A percentile compares a stretch with the other conserved stretches of the same genome.
Conservation (phyloP, 1,140 invertebrate species). For the Agrypnia vestita region DNA sequence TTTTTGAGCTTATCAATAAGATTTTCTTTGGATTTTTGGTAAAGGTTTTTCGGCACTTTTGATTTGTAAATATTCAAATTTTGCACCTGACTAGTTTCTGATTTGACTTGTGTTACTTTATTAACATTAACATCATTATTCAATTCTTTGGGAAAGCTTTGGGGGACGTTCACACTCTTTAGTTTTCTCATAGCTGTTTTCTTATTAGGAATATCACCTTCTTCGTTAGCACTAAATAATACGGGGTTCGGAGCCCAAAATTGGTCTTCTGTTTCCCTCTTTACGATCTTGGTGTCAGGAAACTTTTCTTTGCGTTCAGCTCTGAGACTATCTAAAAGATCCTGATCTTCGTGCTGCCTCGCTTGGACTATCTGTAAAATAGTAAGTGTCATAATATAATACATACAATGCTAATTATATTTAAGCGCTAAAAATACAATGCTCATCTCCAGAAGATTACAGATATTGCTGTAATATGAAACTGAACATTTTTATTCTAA, state of each 20-base stretch:
- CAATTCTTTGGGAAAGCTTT: slow-evolving; percentile 6
- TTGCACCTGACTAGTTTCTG: neutral
- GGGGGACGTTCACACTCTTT: neutral
- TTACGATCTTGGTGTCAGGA: neutral
- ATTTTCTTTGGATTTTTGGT: slow-evolving; percentile 12
- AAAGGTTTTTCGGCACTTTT: slow-evolving; percentile 1
- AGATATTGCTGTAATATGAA: neutral
- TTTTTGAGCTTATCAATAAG: slow-evolving; percentile 22
- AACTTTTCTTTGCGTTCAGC: neutral
- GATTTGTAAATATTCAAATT: neutral
- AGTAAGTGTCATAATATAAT: too few species aligned
- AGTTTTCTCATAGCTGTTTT: slow-evolving; percentile 10
- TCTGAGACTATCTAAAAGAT: slow-evolving; percentile 33
- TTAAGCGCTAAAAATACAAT: too few species aligned
- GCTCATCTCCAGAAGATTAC: too few species aligned
- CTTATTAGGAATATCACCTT: neutral
- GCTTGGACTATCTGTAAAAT: slow-evolving; percentile 18
- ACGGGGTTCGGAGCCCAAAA: slow-evolving; percentile 2
- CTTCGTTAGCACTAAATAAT: neutral
- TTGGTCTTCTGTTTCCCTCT: slow-evolving; percentile 10
- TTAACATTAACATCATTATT: neutral
- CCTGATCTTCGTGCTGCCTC: slow-evolving; percentile 46
- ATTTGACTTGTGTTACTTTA: neutral
- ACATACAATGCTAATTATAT: too few species aligned
- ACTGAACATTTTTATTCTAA: neutral